Evolutionary conservation across 2,113 vertebrate species (phyloP).

Genomic region (Malurus alboscapulatus): DNA sequence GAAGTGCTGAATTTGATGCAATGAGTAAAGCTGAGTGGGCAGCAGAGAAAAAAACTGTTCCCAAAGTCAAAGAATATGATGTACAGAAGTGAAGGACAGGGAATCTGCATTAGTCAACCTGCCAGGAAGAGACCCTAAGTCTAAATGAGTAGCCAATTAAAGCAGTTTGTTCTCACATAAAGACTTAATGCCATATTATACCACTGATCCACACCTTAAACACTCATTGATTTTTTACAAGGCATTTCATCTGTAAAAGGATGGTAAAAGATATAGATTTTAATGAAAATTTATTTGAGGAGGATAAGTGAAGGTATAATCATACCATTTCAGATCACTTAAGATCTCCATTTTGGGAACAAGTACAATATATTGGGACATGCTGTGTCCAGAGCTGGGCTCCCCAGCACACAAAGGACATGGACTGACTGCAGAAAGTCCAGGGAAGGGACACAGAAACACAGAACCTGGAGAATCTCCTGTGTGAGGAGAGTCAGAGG

Average conservation of each 20-base stretch:
- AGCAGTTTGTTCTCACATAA: constrained; percentile 4
- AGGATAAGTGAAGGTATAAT: neutral
- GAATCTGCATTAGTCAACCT: neutral
- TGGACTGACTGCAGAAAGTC: neutral
- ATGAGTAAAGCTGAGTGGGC: neutral
- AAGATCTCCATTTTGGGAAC: neutral
- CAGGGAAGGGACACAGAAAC: neutral
- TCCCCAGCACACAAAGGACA: neutral
- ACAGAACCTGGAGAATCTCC: neutral
- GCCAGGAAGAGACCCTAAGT: neutral
- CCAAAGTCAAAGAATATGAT: neutral
- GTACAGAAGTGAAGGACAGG: neutral
- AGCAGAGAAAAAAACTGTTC: neutral
- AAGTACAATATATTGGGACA: neutral
- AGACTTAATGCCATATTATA: constrained; percentile 14
- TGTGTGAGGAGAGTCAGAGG: neutral
- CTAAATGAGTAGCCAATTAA: constrained; percentile 30
- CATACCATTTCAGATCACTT: neutral
- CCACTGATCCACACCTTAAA: constrained; percentile 25
- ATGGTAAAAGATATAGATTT: neutral
- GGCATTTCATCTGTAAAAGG: neutral
- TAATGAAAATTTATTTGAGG: constrained; percentile 6
- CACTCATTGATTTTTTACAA: constrained; percentile 33
- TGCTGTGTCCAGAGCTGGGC: neutral
- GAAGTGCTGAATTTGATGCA: neutral